phyloP scores from a whole-genome alignment of 2,888 invertebrate species.

The Eudemis profundana region DNA sequence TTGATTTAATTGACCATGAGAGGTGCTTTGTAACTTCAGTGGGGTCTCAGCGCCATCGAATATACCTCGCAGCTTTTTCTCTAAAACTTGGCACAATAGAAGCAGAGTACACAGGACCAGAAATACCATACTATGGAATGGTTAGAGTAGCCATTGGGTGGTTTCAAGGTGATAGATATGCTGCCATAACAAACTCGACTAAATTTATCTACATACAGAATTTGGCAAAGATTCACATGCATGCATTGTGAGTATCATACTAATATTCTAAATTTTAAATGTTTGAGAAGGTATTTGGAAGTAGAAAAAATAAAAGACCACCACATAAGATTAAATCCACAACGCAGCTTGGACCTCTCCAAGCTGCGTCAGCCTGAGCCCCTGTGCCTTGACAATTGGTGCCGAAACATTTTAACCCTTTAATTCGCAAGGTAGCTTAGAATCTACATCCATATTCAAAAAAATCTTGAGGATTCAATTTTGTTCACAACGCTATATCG shows the following conservation, averaged over 20 bases:
- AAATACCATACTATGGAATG: slow-evolving; percentile 55
- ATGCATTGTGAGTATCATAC: slow-evolving; percentile 44
- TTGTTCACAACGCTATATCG: too few species aligned
- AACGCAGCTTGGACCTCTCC: too few species aligned
- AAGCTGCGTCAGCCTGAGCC: too few species aligned
- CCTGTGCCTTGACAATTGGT: too few species aligned
- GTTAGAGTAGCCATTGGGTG: slow-evolving; percentile 71
- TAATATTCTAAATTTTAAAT: not conserved
- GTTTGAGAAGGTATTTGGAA: too few species aligned
- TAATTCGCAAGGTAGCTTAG: too few species aligned
- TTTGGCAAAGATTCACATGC: slow-evolving; percentile 63
- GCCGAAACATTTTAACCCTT: too few species aligned
- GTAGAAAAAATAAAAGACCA: too few species aligned
- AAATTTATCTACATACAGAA: slow-evolving; percentile 71
- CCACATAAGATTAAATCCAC: too few species aligned
- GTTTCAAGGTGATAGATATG: slow-evolving; percentile 71
- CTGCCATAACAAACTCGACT: slow-evolving; percentile 73
- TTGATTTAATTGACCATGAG: slow-evolving; percentile 69
- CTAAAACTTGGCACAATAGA: slow-evolving; percentile 60
- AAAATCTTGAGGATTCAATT: too few species aligned
- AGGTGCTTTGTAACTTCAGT: slow-evolving; percentile 69
- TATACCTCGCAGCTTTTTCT: slow-evolving; percentile 62
- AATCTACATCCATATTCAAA: too few species aligned
- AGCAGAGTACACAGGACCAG: slow-evolving; percentile 55
- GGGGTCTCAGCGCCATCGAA: slow-evolving; percentile 40